Evolutionary conservation across 2,888 invertebrate genomes (phyloP), one percentile per base, ranked within the genome.

Genomic region (Pachydiplax longipennis): DNA sequence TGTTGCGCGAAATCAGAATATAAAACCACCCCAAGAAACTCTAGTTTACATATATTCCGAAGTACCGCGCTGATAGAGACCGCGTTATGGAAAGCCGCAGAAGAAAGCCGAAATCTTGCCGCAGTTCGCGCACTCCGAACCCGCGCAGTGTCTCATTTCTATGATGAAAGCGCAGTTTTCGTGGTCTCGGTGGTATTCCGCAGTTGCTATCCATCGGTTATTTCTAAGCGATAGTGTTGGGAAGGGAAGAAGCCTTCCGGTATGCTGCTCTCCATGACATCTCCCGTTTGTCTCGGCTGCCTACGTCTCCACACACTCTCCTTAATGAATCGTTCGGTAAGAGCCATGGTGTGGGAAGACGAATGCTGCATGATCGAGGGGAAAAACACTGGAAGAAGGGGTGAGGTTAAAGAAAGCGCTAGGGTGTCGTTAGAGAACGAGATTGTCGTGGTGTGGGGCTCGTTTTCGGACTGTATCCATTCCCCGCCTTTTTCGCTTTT

Each of bases 321-420:
- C 58, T 35, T 83, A 83, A 83, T 83, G 83, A 83, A 58, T 83
- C 82, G 82, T 53, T 82, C 83, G 10, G 73, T 13, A 73, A 40
- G 81, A 81, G 31, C 25, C 48, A 48, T 53, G 25, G 44, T 48
- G 25, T 35, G 83, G 58, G 83, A 44, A 82, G 48, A 22, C 82
- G 82, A 48, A 31, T n/a, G 25, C 80, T 31, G 53, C n/a, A 65
- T 65, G 65, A 65, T 65, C 25, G 65, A 65, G 65, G 65, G 65
- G 65, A 65, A 65, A 61, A 65, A 65, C 65, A 65, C 25, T 65
- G 44, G 44, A 44, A 44, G 25, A 48, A 25, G 48, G 15, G 25
- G 25, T 25, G 58, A 48, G 83, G 83, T 18, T 83, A 53, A 53
- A 53, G 58, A 48, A 82, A 53, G 31, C 83, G n/a, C 25, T 53